Evolutionary conservation across 2,113 vertebrate species (phyloP), one percentile per base, ranked within the genome.

Genomic region (Falco punctatus): DNA sequence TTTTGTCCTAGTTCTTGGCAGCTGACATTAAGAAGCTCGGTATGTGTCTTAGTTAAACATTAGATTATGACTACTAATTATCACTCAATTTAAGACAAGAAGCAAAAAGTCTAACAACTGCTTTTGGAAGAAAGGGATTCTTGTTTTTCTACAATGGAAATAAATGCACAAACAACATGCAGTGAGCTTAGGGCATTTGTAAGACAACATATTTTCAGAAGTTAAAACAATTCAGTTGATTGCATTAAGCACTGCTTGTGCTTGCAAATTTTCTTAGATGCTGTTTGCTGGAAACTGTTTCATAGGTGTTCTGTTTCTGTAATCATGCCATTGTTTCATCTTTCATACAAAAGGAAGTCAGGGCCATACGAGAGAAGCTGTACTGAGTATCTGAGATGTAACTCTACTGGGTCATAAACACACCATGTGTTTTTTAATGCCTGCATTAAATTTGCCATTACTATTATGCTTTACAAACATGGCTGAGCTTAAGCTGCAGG

Each of bases 361-460:
- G 19, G 55, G 54, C 5, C 54, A 71, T 55, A 27, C 5, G 52
- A 92, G 48, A 81, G 92, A 82, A 90, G 21, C 21, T 35, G 27
- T 8, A 10, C 17, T 0, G 0, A 61, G 42, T 16, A 82, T 44
- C 58, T 44, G 46, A 81, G 46, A 23, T 0, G 0, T 27, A 74
- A 32, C 1, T 9, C 17, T 32, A 33, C 42, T 14, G 11, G 61
- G 46, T 73, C n/a, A 46, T 48, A 58, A 90, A 62, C 20, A 82
- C 22, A 59, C 7, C 3, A 5, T 0, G 5, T 49, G 33, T 32
- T 81, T 75, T 57, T 11, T 33, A 71, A 78, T 8, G 19, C 24
- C 33, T 30, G 30, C 48, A 48, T 38, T 77, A 57, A 46, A 73
- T 73, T n/a, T 33, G 33, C 32, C 57, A 78, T 49, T 88, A 46